Evolutionary conservation across 2,888 invertebrate genomes (phyloP), one percentile per base, ranked within the genome.

Genomic region (Carabus problematicus): DNA sequence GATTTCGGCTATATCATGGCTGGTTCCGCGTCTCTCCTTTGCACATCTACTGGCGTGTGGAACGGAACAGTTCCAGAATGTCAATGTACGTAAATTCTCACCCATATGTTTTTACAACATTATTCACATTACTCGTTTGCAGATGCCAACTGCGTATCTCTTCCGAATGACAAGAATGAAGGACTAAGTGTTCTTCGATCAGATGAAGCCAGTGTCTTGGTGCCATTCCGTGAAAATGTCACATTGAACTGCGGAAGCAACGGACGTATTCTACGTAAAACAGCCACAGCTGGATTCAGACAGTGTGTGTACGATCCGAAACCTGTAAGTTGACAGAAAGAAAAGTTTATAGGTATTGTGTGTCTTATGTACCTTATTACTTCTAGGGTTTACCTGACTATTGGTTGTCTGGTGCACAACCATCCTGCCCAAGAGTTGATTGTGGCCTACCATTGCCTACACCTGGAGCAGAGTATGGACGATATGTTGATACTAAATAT

Each of bases 241-340:
- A 95, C 95, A 0, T 85, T 96, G 8, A 89, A 88, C 64, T 96
- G 97, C 77, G 87, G 88, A 61, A 89, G 88, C 64, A 86, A 90
- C 45, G 96, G 96, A 19, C 87, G 92, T 71, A 89, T 89, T 62
- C 79, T 95, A 6, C 85, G 94, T 73, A 90, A 91, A 76, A 95
- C 96, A 1, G 87, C 92, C 0, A 91, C 94, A 3, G 89, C 96
- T 7, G 86, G 88, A 0, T 96, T 95, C 81, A 89, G 97, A 71
- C 97, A 98, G 79, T 98, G 98, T 81, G 97, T 96, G 19, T 97
- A 95, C 78, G 96, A 97, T 82, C 97, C 97, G 0, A 93, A 94
- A 82, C 90, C 92, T 45, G 89, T 89, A 82, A 81, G 83, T 76
- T 69, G 18, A 1, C 29, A 29, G 29, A 6, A 6, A 29, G 29